A percentile compares a stretch with the other conserved stretches of the same genome.
Evolutionary conservation across 2,888 invertebrate species (phyloP).

Genomic region (Clunio marinus): DNA sequence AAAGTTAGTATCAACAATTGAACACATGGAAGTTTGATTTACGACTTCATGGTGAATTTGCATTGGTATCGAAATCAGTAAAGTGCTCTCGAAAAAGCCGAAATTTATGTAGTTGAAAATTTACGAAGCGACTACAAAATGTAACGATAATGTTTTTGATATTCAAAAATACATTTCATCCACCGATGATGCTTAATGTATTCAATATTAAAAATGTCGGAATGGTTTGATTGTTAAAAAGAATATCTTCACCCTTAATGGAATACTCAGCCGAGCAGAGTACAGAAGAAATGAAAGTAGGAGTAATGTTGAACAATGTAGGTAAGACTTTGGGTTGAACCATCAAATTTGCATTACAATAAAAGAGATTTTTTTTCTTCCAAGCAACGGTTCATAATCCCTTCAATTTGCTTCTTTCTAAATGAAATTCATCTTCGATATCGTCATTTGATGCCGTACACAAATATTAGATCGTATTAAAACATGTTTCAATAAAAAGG

Average conservation of each 20-base stretch:
- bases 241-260: constrained; percentile 8
- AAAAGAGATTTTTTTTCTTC: neutral
- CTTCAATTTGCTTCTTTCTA: neutral
- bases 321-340: constrained; percentile 15
- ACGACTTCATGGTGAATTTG: constrained; percentile 10
- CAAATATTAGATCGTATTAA: neutral
- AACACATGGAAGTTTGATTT: constrained; percentile 27
- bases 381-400: constrained; percentile 1
- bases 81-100: neutral
- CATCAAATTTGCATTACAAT: constrained; percentile 28
- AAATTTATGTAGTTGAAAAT: constrained; percentile 33
- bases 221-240: neutral
- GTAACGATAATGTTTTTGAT: constrained; percentile 1
- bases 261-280: neutral
- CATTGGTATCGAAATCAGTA: neutral
- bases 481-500: neutral
- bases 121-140: too few relatives aligned
- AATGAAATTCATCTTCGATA: neutral
- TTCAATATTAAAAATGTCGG: neutral
- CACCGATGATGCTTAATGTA: constrained; percentile 14
- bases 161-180: neutral
- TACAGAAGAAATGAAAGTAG: neutral
- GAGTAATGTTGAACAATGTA: neutral
- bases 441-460: neutral
- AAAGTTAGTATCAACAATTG: constrained; percentile 2